Conservation (phyloP, 2,113 vertebrate genomes). For the Mirza zaza region DNA sequence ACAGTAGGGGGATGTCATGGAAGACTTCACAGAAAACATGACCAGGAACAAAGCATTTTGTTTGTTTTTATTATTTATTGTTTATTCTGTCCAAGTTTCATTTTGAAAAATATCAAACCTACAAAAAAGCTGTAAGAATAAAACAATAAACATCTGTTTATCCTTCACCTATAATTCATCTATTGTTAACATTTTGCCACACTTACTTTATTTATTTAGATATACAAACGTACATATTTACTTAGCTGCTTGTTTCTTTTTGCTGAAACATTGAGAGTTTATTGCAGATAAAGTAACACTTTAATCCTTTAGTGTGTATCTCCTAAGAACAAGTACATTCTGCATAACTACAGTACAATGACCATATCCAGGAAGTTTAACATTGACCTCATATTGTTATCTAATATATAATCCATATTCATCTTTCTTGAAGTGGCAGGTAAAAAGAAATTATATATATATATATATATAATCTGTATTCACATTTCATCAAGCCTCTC, state of each 20-base stretch:
- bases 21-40: slow-evolving; percentile 35
- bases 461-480: not conserved
- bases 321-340: not conserved
- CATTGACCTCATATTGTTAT: not conserved
- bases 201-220: slow-evolving; percentile 19
- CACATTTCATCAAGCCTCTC: not conserved
- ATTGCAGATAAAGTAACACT: slow-evolving; percentile 10
- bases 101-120: slow-evolving; percentile 40
- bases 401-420: slow-evolving; percentile 9
- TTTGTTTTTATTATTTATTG: slow-evolving; percentile 33
- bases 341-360: not conserved
- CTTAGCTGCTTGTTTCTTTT: slow-evolving; percentile 28
- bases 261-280: not conserved
- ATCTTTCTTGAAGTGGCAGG: too few relatives aligned
- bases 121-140: slow-evolving; percentile 5
- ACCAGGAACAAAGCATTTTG: not conserved
- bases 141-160: not conserved
- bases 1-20: not conserved
- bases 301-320: not conserved
- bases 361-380: slow-evolving; percentile 29
- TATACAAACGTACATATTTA: not conserved
- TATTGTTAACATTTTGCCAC: not conserved
- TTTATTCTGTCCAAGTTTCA: slow-evolving; percentile 4
- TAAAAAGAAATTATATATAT: too few relatives aligned
- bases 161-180: slow-evolving; percentile 3